Conservation (phyloP, 2,113 vertebrate species). For the Chunga burmeisteri region DNA sequence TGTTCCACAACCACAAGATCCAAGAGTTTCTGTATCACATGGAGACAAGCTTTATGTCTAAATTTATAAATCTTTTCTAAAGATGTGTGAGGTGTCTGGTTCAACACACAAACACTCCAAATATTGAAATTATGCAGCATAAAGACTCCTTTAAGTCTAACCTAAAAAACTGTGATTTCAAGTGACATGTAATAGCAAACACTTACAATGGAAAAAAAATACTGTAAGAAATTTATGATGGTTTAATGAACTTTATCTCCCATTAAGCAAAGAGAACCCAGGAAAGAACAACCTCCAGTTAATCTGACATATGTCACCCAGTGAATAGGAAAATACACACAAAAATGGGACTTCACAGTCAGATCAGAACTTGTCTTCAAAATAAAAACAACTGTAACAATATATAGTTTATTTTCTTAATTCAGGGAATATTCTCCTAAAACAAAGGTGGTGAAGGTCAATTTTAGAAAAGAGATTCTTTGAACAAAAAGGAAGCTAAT, state of each 20-base stretch:
- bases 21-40: neutral
- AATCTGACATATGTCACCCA: neutral
- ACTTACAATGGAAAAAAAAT: neutral
- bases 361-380: neutral
- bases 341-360: neutral
- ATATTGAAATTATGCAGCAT: neutral
- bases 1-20: neutral
- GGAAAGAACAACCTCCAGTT: neutral
- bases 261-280: neutral
- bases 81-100: neutral
- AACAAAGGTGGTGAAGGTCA: neutral
- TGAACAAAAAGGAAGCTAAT: neutral
- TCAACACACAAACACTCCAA: neutral
- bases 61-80: neutral
- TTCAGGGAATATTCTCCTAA: neutral
- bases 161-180: neutral
- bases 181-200: neutral
- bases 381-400: neutral
- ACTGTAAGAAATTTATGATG: neutral
- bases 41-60: neutral
- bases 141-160: neutral
- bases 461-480: neutral
- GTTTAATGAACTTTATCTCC: neutral
- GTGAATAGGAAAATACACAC: conserved; percentile 10
- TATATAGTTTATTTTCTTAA: neutral